These are phyloP conservation scores for Emmelina monodactyla DNA, from an alignment of 2,888 invertebrate species.

Conservation along the genomic window DNA sequence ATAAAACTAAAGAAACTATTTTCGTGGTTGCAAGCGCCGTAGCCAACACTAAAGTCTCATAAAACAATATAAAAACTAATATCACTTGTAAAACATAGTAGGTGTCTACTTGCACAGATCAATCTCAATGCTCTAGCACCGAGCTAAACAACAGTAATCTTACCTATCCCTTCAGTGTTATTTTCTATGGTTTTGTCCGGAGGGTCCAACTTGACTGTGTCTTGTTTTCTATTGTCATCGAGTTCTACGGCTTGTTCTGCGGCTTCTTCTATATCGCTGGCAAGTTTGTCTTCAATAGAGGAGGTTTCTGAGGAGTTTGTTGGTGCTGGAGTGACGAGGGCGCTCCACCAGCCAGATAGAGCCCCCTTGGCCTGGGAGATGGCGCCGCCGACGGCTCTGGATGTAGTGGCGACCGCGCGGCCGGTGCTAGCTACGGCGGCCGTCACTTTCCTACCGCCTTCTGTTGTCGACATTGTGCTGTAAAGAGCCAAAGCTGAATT, in stretches of 20 bases:
- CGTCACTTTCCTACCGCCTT: conserved; percentile 91
- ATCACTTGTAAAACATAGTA: no score
- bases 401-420: conserved; percentile 77
- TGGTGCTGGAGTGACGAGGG: conserved; percentile 36
- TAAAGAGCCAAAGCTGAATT: no score
- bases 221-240: conserved; percentile 22
- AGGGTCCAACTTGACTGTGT: conserved; percentile 25
- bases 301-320: conserved; percentile 13
- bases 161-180: conserved; percentile 23
- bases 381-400: conserved; percentile 74
- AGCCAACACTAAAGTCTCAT: no score
- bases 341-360: conserved; percentile 86
- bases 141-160: conserved; percentile 38
- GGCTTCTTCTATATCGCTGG: conserved; percentile 24
- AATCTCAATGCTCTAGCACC: no score
- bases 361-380: conserved; percentile 89
- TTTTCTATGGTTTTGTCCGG: conserved; percentile 45
- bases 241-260: conserved; percentile 20
- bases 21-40: no score
- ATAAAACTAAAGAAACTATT: no score
- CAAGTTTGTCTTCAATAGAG: conserved; percentile 16
- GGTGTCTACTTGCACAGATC: no score
- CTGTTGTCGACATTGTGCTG: conserved; percentile 94
- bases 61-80: no score
- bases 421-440: conserved; percentile 93